These are phyloP conservation scores for Nudaria mundana DNA, from an alignment of 2,888 invertebrate genomes.

Conservation along the genomic window DNA sequence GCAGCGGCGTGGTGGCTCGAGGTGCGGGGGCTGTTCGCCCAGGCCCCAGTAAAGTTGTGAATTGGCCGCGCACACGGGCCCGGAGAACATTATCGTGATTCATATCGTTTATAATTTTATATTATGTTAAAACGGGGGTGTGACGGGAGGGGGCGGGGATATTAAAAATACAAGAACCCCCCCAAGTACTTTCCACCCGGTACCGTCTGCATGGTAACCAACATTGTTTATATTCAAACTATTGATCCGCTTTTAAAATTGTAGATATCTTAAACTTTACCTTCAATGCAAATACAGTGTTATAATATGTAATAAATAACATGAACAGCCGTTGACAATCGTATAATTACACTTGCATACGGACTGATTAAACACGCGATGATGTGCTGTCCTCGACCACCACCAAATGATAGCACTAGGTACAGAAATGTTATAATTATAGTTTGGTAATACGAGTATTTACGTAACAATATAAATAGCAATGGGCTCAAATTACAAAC, in stretches of 20 bases:
- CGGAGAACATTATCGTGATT: slow-evolving; percentile 78
- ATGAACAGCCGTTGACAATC: too few relatives aligned
- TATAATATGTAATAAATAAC: too few relatives aligned
- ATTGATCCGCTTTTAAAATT: slow-evolving; percentile 58
- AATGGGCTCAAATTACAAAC: too few relatives aligned
- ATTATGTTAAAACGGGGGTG: slow-evolving; percentile 75
- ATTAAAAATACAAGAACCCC: slow-evolving; percentile 77
- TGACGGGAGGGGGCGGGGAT: slow-evolving; percentile 39
- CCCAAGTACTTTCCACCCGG: slow-evolving; percentile 58
- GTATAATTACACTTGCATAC: too few relatives aligned
- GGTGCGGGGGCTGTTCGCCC: slow-evolving; percentile 41
- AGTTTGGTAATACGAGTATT: too few relatives aligned
- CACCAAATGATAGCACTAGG: too few relatives aligned
- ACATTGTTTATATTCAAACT: slow-evolving; percentile 71
- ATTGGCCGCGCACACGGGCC: slow-evolving; percentile 73
- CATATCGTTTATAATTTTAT: slow-evolving; percentile 81
- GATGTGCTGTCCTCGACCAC: too few relatives aligned
- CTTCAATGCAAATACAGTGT: too few relatives aligned
- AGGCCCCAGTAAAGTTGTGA: slow-evolving; percentile 69
- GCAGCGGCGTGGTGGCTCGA: slow-evolving; percentile 40
- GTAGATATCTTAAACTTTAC: slow-evolving; percentile 27
- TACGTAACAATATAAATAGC: too few relatives aligned
- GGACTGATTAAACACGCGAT: too few relatives aligned
- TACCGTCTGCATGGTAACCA: slow-evolving; percentile 69
- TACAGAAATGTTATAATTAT: too few relatives aligned